Conservation (phyloP, 2,113 vertebrate genomes). For the Serinus canaria region DNA sequence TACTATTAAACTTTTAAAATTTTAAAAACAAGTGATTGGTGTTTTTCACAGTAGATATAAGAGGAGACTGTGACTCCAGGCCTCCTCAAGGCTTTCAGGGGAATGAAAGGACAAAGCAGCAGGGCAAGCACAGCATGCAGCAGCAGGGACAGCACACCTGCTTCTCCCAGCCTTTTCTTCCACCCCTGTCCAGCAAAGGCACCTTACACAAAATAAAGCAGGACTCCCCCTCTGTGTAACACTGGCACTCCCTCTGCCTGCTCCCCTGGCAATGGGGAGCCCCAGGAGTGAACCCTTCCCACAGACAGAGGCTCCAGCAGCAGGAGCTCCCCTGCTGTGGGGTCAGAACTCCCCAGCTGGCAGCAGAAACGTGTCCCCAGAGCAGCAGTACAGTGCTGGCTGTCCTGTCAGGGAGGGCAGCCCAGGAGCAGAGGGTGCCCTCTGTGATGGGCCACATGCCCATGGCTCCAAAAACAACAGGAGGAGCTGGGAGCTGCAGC, state of each 20-base stretch:
- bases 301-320: neutral
- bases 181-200: neutral
- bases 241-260: no score
- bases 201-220: neutral
- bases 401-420: neutral
- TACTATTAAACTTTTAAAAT: no score
- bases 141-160: neutral
- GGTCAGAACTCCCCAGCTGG: neutral
- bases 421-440: neutral
- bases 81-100: neutral
- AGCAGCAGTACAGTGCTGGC: rapidly evolving
- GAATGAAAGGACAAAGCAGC: neutral
- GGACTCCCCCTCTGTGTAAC: rapidly evolving
- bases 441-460: rapidly evolving
- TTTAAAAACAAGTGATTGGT: no score
- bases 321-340: rapidly evolving
- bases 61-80: neutral
- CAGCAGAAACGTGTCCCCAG: rapidly evolving
- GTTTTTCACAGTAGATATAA: neutral
- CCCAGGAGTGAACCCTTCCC: neutral
- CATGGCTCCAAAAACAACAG: rapidly evolving
- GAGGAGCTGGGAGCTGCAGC: neutral
- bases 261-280: neutral
- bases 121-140: neutral
- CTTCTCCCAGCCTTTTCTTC: neutral